These are phyloP conservation scores for Temnothorax curvispinosus DNA, from an alignment of 1,140 invertebrate genomes.

Conservation along the genomic window DNA sequence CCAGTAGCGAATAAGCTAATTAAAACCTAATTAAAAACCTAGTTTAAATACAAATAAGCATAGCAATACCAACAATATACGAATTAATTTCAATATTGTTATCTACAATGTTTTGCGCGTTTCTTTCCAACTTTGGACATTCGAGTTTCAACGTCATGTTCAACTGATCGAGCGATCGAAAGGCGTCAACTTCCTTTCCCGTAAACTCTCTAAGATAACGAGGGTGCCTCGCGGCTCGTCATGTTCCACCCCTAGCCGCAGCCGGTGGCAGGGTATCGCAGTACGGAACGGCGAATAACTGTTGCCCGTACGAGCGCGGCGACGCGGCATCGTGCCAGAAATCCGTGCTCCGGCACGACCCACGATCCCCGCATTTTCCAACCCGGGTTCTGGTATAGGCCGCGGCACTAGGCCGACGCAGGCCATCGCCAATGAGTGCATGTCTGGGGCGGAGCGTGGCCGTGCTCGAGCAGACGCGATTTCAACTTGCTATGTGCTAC, in stretches of 20 bases:
- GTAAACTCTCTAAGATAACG: constrained; percentile 17
- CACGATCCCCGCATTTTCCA: constrained; percentile 78
- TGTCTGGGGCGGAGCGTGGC: constrained; percentile 82
- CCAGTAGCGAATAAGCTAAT: neutral
- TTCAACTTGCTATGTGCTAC: constrained; percentile 72
- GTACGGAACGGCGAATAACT: constrained; percentile 77
- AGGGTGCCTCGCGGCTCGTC: constrained; percentile 36
- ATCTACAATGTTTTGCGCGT: neutral
- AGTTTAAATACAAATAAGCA: neutral
- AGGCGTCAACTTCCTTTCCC: neutral
- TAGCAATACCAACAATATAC: neutral
- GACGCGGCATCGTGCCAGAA: constrained; percentile 84
- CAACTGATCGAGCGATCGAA: neutral
- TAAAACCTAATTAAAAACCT: neutral
- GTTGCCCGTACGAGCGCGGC: constrained; percentile 80
- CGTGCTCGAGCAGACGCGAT: constrained; percentile 76
- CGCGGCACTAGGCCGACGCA: constrained; percentile 83
- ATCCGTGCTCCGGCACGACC: constrained; percentile 71
- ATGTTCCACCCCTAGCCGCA: constrained; percentile 66
- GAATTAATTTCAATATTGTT: neutral
- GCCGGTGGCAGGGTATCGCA: constrained; percentile 61
- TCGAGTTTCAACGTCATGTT: neutral
- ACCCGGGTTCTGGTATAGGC: constrained; percentile 82
- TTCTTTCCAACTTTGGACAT: neutral
- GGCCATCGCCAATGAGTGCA: constrained; percentile 84